phyloP scores from a whole-genome alignment of 2,113 vertebrate species.

The Struthio camelus region DNA sequence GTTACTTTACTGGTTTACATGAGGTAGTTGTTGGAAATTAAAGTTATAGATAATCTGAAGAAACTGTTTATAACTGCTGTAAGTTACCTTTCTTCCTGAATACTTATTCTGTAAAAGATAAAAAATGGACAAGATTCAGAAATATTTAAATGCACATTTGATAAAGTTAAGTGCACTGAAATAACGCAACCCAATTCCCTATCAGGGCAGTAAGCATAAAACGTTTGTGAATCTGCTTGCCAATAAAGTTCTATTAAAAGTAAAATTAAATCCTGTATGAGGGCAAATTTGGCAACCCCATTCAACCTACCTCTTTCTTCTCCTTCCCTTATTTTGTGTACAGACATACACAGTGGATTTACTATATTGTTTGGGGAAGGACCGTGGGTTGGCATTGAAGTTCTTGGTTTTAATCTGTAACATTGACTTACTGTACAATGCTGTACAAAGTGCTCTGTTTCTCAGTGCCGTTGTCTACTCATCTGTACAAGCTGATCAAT shows the following conservation, averaged over 20 bases:
- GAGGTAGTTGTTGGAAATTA: not conserved
- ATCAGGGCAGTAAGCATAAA: not conserved
- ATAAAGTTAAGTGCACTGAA: not conserved
- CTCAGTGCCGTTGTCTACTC: not conserved
- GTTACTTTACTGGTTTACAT: not conserved
- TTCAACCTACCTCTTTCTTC: not conserved
- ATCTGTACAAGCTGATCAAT: not conserved
- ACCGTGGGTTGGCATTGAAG: not conserved
- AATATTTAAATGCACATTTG: not conserved
- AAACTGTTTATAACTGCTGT: not conserved
- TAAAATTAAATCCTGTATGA: not conserved
- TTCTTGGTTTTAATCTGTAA: not conserved
- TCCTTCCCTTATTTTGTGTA: not conserved
- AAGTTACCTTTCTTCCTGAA: not conserved
- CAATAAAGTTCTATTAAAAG: not conserved
- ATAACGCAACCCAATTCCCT: not conserved
- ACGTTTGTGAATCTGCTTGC: not conserved
- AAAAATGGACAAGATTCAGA: not conserved
- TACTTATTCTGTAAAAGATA: not conserved
- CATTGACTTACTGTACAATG: not conserved
- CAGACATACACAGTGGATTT: not conserved
- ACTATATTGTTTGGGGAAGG: not conserved
- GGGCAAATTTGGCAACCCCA: not conserved
- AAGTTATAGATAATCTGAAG: not conserved
- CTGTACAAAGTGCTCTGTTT: not conserved